Percentiles rank a stretch among this genome's conserved stretches.
Evolutionary conservation across 1,140 invertebrate genomes (phyloP).

Genomic region (Brachionus paranguensis): DNA sequence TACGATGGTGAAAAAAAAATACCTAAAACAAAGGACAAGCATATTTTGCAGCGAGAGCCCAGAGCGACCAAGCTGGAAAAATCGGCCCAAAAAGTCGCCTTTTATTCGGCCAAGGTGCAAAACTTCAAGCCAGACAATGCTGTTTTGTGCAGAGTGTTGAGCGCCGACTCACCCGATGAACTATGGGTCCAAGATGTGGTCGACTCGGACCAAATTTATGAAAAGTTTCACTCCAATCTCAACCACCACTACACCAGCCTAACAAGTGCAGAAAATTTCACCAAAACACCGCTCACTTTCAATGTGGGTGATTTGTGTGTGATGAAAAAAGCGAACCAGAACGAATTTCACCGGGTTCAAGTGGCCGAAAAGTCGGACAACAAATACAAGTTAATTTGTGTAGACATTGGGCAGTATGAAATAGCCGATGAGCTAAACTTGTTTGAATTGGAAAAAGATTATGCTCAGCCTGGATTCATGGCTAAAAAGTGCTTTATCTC

Average conservation of each 20-base stretch:
- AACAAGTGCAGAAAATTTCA: neutral
- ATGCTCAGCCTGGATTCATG: neutral
- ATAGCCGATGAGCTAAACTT: neutral
- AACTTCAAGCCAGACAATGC: neutral
- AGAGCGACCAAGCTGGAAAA: neutral
- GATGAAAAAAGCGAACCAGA: neutral
- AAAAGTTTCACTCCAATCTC: neutral
- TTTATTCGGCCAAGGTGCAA: neutral
- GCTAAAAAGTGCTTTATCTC: neutral
- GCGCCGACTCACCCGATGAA: neutral
- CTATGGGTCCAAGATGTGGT: constrained; percentile 10
- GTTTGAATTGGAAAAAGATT: neutral
- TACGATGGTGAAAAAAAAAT: constrained; percentile 17
- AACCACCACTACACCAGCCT: neutral
- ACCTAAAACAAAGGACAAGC: neutral
- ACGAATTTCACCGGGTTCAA: neutral
- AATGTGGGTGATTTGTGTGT: neutral
- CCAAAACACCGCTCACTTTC: neutral
- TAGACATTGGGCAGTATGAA: neutral
- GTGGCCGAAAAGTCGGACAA: neutral
- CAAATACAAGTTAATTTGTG: constrained; percentile 2
- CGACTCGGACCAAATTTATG: neutral
- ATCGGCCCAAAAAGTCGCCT: neutral
- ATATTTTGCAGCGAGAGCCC: neutral
- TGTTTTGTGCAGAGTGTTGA: neutral